Conservation (phyloP, 92 coral and sea anemone species). For the Hydrozoanthus gracilis region DNA sequence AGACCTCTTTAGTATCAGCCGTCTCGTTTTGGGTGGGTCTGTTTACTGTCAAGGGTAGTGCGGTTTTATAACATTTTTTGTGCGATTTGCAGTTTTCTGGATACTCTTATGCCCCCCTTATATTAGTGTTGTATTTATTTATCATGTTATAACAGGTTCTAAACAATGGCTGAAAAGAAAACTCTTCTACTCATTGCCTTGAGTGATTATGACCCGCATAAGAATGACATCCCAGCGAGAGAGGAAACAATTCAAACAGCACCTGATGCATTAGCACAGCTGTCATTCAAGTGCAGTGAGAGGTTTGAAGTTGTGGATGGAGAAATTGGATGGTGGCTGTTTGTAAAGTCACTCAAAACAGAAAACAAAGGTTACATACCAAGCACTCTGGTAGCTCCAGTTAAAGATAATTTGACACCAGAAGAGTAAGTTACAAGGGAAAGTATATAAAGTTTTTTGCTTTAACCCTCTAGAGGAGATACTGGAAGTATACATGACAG, state of each 20-base stretch:
- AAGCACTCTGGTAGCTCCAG: slow-evolving; percentile 78
- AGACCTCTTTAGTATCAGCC: too few relatives aligned
- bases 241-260: slow-evolving; percentile 64
- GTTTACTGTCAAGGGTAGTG: too few relatives aligned
- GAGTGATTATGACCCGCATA: slow-evolving; percentile 67
- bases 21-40: too few relatives aligned
- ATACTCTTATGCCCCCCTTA: too few relatives aligned
- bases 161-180: slow-evolving; percentile 43
- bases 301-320: slow-evolving; percentile 74
- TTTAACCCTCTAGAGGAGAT: background rate
- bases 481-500: background rate
- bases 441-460: background rate
- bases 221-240: slow-evolving; percentile 55
- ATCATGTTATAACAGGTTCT: background rate
- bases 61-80: too few relatives aligned
- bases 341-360: slow-evolving; percentile 62
- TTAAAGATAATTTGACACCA: slow-evolving; percentile 65
- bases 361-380: slow-evolving; percentile 87
- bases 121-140: background rate
- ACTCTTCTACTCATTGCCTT: slow-evolving; percentile 75
- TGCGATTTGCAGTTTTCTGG: too few relatives aligned
- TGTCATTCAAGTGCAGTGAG: slow-evolving; percentile 70
- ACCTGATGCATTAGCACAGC: slow-evolving; percentile 82
- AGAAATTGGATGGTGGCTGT: slow-evolving; percentile 86
- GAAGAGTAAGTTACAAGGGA: slow-evolving; percentile 66